A percentile compares a stretch with the other conserved stretches of the same genome.
Conservation (phyloP, 2,113 vertebrate genomes). For the Rutilus rutilus region DNA sequence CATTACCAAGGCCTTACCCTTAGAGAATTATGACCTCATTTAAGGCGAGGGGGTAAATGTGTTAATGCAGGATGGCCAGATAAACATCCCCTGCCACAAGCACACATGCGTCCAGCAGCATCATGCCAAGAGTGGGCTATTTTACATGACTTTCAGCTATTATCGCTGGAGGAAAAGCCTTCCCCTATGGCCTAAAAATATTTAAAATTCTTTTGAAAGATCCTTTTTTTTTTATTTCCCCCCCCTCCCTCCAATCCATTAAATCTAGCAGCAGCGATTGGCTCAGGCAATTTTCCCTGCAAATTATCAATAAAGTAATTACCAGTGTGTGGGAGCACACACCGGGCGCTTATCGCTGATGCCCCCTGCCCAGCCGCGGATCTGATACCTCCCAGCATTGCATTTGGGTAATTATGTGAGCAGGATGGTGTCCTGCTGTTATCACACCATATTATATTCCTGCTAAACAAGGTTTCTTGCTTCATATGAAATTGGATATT, state of each 20-base stretch:
- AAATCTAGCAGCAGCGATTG: constrained; percentile 76
- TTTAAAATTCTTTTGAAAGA: constrained; percentile 80
- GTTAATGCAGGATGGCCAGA: constrained; percentile 79
- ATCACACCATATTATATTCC: constrained; percentile 78
- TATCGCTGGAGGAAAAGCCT: constrained; percentile 78
- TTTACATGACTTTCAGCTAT: constrained; percentile 82
- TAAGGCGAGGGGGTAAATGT: constrained; percentile 78
- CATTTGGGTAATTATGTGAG: constrained; percentile 81
- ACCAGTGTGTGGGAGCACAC: constrained; percentile 75
- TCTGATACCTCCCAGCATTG: constrained; percentile 75
- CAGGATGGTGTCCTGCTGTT: constrained; percentile 72
- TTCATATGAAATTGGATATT: constrained; percentile 80
- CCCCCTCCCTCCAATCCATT: constrained; percentile 67
- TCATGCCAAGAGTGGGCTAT: constrained; percentile 73
- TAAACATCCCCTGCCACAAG: constrained; percentile 70
- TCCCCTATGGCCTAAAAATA: constrained; percentile 78
- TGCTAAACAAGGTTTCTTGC: constrained; percentile 64
- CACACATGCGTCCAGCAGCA: constrained; percentile 58
- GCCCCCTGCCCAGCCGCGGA: constrained; percentile 73
- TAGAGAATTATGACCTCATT: constrained; percentile 82
- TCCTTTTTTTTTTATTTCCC: constrained; percentile 63
- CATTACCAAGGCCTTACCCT: constrained; percentile 82
- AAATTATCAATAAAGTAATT: constrained; percentile 88
- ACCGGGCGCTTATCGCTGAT: constrained; percentile 76
- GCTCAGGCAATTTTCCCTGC: constrained; percentile 74